phyloP scores from a whole-genome alignment of 2,113 vertebrate genomes.

The Pangasianodon gigas region DNA sequence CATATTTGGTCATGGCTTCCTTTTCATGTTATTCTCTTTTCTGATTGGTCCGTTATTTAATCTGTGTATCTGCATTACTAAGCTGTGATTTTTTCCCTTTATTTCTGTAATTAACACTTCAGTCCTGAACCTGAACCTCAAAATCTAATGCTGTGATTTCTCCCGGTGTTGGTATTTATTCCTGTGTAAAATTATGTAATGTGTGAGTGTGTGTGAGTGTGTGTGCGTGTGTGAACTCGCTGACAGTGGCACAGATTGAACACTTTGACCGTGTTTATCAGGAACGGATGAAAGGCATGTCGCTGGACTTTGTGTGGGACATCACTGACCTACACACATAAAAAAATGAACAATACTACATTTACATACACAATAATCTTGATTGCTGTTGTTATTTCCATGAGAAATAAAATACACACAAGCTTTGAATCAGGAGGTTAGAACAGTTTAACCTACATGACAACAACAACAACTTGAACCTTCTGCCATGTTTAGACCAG shows the following conservation, averaged over 20 bases:
- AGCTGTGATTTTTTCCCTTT: background rate
- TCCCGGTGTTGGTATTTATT: background rate
- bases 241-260: constrained; percentile 60
- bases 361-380: background rate
- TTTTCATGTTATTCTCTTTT: no score
- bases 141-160: no score
- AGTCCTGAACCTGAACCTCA: background rate
- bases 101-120: background rate
- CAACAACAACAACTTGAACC: no score
- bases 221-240: constrained; percentile 52
- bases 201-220: constrained; percentile 7
- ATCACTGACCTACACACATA: constrained; percentile 25
- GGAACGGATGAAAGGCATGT: constrained; percentile 51
- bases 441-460: no score
- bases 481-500: no score
- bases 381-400: no score
- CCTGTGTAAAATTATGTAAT: background rate
- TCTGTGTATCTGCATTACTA: background rate
- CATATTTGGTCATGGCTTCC: no score
- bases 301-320: constrained; percentile 55
- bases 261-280: constrained; percentile 51
- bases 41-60: no score
- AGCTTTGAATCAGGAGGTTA: no score
- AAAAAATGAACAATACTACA: background rate
- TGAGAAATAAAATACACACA: no score